Evolutionary conservation across 2,888 invertebrate species (phyloP).

Genomic region (Drosophila kuntzei): DNA sequence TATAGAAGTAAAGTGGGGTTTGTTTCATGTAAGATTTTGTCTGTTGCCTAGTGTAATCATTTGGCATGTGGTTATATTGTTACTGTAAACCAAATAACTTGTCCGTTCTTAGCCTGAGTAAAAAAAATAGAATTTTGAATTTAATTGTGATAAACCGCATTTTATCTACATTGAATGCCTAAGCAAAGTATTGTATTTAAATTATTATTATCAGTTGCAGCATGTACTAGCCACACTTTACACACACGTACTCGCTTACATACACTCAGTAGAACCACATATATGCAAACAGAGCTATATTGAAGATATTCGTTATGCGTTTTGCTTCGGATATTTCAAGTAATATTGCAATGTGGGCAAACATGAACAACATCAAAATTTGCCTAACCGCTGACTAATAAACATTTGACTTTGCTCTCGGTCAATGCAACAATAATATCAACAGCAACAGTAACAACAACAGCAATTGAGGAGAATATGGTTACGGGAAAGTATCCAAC

Average conservation of each 20-base stretch:
- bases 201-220: constrained; percentile 8
- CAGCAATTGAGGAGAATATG: constrained; percentile 3
- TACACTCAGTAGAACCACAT: not conserved
- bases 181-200: constrained; percentile 1
- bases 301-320: constrained; percentile 1
- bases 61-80: no score
- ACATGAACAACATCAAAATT: constrained; percentile 8
- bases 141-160: constrained; percentile 6
- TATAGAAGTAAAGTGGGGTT: no score
- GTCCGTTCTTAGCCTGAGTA: no score
- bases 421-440: constrained; percentile 27
- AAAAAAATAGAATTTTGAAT: not conserved
- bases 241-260: not conserved
- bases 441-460: constrained; percentile 8
- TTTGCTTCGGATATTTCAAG: constrained; percentile 1
- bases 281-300: not conserved
- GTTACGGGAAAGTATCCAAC: constrained; percentile 40
- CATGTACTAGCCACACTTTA: constrained; percentile 15
- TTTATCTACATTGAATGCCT: constrained; percentile 8
- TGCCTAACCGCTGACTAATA: constrained; percentile 35
- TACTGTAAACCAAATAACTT: no score
- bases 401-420: constrained; percentile 39
- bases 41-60: no score
- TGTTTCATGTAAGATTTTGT: no score
- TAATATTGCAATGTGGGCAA: constrained; percentile 6